These are phyloP conservation scores for Ceraclea dissimilis DNA, from an alignment of 2,888 invertebrate genomes.

Conservation along the genomic window DNA sequence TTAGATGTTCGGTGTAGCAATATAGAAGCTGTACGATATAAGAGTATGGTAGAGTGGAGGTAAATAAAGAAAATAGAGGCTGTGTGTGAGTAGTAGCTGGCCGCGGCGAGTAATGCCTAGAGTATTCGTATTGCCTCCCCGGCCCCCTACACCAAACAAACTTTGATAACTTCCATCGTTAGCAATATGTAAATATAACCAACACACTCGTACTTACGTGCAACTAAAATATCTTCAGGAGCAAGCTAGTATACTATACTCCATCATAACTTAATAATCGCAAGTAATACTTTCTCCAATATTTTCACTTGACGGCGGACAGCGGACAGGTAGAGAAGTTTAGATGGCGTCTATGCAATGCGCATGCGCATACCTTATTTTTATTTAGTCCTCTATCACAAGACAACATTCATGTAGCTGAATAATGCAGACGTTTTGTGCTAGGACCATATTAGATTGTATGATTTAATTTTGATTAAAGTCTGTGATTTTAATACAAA, in stretches of 20 bases:
- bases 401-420: not conserved
- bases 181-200: not conserved
- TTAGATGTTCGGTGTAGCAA: not conserved
- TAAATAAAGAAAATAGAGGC: constrained; percentile 10
- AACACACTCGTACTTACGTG: not conserved
- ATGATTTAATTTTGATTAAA: no score
- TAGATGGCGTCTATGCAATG: constrained; percentile 51
- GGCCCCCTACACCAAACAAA: constrained; percentile 35
- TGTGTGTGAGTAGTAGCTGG: constrained; percentile 26
- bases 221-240: not conserved
- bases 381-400: constrained; percentile 23
- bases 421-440: no score
- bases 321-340: constrained; percentile 38
- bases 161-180: constrained; percentile 36
- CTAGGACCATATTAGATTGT: no score
- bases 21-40: not conserved
- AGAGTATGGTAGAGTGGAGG: constrained; percentile 9
- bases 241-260: constrained; percentile 6
- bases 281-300: not conserved
- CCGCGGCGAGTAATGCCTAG: constrained; percentile 40
- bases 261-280: constrained; percentile 16
- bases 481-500: no score
- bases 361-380: constrained; percentile 43
- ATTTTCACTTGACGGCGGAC: constrained; percentile 32
- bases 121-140: constrained; percentile 37